phyloP scores from a whole-genome alignment of 2,888 invertebrate genomes.

The Dioctria rufipes region DNA sequence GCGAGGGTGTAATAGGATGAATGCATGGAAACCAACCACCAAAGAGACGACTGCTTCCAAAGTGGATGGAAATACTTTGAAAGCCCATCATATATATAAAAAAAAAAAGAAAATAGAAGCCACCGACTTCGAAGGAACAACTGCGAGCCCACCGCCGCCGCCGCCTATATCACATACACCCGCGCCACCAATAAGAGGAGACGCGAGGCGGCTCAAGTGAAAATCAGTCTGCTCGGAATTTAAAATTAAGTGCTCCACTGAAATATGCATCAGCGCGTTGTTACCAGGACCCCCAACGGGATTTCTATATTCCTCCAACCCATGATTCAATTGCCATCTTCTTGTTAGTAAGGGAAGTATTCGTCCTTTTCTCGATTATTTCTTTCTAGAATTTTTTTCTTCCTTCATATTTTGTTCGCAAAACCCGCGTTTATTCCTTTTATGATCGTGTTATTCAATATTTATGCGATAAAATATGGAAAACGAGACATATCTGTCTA shows the following conservation, averaged over 20 bases:
- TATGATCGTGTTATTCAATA: conserved; percentile 60
- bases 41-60: conserved; percentile 21
- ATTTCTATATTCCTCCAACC: background rate
- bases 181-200: too few relatives aligned
- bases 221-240: conserved; percentile 61
- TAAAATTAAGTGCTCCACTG: conserved; percentile 61
- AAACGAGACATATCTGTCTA: conserved; percentile 60
- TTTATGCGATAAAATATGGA: conserved; percentile 60
- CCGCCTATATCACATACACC: conserved; percentile 15
- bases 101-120: background rate
- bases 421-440: conserved; percentile 59
- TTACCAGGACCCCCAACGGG: conserved; percentile 48
- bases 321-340: conserved; percentile 48
- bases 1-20: background rate
- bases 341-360: background rate
- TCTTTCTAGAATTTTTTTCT: background rate
- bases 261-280: conserved; percentile 57
- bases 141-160: background rate
- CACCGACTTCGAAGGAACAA: conserved; percentile 21
- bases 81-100: background rate
- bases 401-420: background rate
- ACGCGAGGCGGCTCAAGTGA: conserved; percentile 55
- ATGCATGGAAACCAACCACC: conserved; percentile 11
- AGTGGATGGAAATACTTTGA: conserved; percentile 34
- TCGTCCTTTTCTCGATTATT: background rate